phyloP scores from a whole-genome alignment of 2,888 invertebrate species.

The Drosophila histrio region DNA sequence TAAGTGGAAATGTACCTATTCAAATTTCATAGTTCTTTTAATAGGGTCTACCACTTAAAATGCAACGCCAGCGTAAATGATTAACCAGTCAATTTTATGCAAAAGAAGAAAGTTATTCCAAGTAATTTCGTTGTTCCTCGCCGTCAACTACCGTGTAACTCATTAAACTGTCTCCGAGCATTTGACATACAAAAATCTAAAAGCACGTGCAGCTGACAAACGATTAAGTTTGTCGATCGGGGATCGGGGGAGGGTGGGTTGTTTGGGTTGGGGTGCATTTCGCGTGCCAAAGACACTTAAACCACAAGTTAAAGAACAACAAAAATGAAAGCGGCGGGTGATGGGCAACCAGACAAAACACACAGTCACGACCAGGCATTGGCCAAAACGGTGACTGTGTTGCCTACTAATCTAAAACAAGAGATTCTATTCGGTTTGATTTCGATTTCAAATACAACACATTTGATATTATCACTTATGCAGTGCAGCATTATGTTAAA shows the following conservation, averaged over 20 bases:
- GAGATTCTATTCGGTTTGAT: not conserved
- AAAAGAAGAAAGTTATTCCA: constrained; percentile 30
- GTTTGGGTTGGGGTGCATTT: constrained; percentile 58
- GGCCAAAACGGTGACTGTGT: constrained; percentile 8
- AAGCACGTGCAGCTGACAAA: constrained; percentile 63
- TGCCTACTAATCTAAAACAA: not conserved
- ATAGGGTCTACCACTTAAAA: constrained; percentile 58
- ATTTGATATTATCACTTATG: no score
- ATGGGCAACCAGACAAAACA: constrained; percentile 42
- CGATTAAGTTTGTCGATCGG: no score
- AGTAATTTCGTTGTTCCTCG: constrained; percentile 25
- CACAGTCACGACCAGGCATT: constrained; percentile 34
- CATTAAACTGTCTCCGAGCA: constrained; percentile 66
- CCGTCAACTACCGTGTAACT: constrained; percentile 32
- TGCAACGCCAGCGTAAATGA: constrained; percentile 57
- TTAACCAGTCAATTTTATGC: constrained; percentile 50
- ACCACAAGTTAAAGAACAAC: constrained; percentile 52
- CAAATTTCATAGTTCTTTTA: constrained; percentile 41
- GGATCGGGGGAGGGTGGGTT: not conserved
- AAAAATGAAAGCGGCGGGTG: constrained; percentile 3
- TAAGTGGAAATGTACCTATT: constrained; percentile 40
- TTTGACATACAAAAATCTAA: constrained; percentile 60
- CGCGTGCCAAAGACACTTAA: constrained; percentile 81
- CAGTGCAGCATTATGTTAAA: not conserved
- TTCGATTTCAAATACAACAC: not conserved